phyloP scores from a whole-genome alignment of 2,113 vertebrate genomes.

The Platysternon megacephalum region DNA sequence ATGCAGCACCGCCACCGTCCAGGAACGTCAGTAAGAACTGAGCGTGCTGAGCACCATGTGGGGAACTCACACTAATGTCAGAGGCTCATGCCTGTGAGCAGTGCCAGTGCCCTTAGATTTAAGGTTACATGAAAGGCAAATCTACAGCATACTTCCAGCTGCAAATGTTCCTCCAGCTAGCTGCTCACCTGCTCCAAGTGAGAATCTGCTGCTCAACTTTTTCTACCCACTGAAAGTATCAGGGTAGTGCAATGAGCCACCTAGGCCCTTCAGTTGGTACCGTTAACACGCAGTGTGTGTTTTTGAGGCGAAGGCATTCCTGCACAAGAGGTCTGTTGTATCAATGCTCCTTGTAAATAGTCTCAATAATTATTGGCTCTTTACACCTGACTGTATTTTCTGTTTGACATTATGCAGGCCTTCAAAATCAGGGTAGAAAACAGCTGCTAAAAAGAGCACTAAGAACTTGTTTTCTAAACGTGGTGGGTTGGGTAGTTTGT shows the following conservation, averaged over 20 bases:
- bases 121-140: neutral
- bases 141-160: neutral
- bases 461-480: neutral
- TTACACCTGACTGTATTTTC: slow-evolving; percentile 35
- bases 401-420: slow-evolving; percentile 37
- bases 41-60: neutral
- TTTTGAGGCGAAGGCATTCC: neutral
- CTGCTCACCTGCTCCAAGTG: neutral
- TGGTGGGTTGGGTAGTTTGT: neutral
- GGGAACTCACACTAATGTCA: neutral
- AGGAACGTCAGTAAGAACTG: neutral
- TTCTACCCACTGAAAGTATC: neutral
- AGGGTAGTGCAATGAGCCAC: neutral
- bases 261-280: neutral
- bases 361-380: slow-evolving; percentile 37
- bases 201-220: neutral
- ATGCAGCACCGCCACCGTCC: neutral
- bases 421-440: slow-evolving; percentile 29
- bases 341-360: slow-evolving; percentile 20
- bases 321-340: slow-evolving; percentile 17
- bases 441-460: neutral
- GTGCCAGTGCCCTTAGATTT: neutral
- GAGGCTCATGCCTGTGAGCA: neutral
- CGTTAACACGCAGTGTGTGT: neutral
- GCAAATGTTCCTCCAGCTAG: neutral